Base-by-base conservation (phyloP, 2,113 vertebrate species). In the Notiomystis cincta region DNA sequence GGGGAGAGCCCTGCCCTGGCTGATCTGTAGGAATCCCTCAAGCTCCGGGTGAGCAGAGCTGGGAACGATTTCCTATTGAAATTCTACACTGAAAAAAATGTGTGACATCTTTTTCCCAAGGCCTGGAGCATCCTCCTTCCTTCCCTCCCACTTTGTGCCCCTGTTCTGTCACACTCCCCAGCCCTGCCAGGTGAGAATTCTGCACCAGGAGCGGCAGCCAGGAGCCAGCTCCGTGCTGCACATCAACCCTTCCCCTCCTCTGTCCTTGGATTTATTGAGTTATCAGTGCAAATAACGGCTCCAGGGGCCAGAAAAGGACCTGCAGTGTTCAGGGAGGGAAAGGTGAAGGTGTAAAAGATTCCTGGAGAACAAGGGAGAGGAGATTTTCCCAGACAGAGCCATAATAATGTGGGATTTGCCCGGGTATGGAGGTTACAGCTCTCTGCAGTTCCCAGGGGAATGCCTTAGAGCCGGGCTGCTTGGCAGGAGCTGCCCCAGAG, bases 391-490 rank as follows among this genome's bases (percentile, higher is more conserved):
- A 31, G 35, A 54, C 21, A 64, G 22, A 22, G 11, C 44, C 38
- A 9, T 0, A 2, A 10, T 1, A 13, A 25, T 0, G 1, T 28
- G 62, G 79, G 7, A 45, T n/a, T 19, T 13, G 38, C 17, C 45
- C 6, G 42, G 22, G 25, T 31, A 4, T 28, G 35, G 27, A 54
- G 47, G 28, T 24, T 6, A 3, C 35, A 81, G 53, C 28, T 2
- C 23, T 10, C 38, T 3, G 44, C 0, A 44, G 33, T 42, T n/a
- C 60, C 28, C 64, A 10, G 24, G 28, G 76, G 50, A 48, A 16
- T 0, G 10, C 38, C 31, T 9, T 5, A 44, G 72, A 79, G 2
- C 16, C 0, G 6, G 1, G 3, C 56, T n/a, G 60, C 8, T 4
- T 17, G 31, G 48, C 44, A 28, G 62, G 21, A 64, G 10, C 48